phyloP scores from a whole-genome alignment of 2,113 vertebrate genomes.

The Tinamus guttatus region DNA sequence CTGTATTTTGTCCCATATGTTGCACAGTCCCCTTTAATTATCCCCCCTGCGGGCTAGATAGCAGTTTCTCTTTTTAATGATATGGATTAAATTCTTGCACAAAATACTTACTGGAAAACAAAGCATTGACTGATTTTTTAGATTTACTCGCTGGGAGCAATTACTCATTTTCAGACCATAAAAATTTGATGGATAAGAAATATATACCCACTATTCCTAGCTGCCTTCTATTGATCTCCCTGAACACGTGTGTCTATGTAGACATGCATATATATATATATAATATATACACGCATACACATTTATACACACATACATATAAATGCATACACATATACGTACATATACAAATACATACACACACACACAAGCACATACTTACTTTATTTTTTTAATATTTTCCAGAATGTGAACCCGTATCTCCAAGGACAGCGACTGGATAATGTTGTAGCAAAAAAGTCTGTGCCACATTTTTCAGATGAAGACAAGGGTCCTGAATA shows the following conservation, averaged over 20 bases:
- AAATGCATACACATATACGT: neutral
- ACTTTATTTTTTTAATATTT: neutral
- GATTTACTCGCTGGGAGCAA: neutral
- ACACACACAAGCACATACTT: neutral
- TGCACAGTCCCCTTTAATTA: neutral
- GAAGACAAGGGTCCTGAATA: conserved; percentile 84
- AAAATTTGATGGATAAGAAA: neutral
- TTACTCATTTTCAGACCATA: neutral
- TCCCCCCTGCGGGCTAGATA: neutral
- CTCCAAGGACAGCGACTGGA: conserved; percentile 93
- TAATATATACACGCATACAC: neutral
- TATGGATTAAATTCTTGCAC: neutral
- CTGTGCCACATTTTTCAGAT: conserved; percentile 92
- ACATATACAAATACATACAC: no score
- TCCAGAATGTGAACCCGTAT: conserved; percentile 92
- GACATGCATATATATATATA: no score
- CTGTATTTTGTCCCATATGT: neutral
- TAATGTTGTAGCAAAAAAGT: conserved; percentile 98
- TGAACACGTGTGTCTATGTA: neutral
- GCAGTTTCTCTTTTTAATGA: neutral
- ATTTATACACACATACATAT: neutral
- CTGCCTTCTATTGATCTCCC: neutral
- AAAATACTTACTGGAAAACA: neutral
- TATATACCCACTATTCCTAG: neutral
- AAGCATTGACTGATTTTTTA: neutral